Percentiles rank a stretch among this genome's conserved stretches.
phyloP scores from a whole-genome alignment of 2,888 invertebrate species.

The Apoda limacodes region DNA sequence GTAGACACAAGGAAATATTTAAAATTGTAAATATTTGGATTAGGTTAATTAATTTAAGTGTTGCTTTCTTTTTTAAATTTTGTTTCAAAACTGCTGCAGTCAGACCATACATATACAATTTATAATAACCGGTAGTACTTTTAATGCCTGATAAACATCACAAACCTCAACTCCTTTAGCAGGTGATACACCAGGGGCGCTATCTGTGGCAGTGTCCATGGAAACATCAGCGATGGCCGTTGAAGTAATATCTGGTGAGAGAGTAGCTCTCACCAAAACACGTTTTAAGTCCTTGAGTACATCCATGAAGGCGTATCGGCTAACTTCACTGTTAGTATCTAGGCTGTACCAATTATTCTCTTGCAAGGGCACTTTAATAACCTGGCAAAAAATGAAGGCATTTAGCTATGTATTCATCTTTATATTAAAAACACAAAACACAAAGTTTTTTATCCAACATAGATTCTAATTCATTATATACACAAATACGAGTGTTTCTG shows the following conservation, averaged over 20 bases:
- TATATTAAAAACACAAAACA: too few species aligned
- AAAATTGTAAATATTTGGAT: too few species aligned
- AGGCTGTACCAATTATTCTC: slow-evolving; percentile 74
- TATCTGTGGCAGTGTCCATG: slow-evolving; percentile 84
- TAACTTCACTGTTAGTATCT: slow-evolving; percentile 39
- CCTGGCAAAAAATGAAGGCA: slow-evolving; percentile 38
- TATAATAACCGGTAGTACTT: too few species aligned
- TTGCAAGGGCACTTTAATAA: slow-evolving; percentile 72
- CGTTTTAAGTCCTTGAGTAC: slow-evolving; percentile 86
- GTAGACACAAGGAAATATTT: not conserved
- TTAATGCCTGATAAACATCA: too few species aligned
- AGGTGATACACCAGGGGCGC: slow-evolving; percentile 68
- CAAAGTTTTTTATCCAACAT: too few species aligned
- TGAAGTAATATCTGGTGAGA: slow-evolving; percentile 65
- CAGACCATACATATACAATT: too few species aligned
- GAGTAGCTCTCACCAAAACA: slow-evolving; percentile 86
- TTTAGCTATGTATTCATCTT: too few species aligned
- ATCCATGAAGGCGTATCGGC: slow-evolving; percentile 85
- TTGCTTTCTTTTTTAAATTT: too few species aligned
- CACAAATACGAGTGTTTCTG: too few species aligned
- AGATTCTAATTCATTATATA: too few species aligned
- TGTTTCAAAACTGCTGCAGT: too few species aligned
- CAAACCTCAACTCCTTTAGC: slow-evolving; percentile 85
- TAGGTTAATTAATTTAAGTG: too few species aligned
- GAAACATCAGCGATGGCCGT: slow-evolving; percentile 85